Evolutionary conservation across 2,888 invertebrate genomes (phyloP), one percentile per base, ranked within the genome.

Genomic region (Oscheius myriophilus): DNA sequence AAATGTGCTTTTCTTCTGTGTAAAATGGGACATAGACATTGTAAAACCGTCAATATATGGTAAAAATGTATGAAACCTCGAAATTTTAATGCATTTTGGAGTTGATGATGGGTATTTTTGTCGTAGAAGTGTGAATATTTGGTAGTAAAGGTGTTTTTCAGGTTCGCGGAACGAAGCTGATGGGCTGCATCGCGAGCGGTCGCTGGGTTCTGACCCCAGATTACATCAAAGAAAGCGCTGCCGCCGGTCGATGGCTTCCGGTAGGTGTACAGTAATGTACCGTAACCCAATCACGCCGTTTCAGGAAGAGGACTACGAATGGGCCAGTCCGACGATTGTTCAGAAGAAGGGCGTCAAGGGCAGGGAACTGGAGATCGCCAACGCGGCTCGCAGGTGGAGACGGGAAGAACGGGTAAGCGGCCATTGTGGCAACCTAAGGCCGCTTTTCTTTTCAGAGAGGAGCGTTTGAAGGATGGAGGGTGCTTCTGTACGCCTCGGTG

Each of bases 101-200:
- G n/a, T n/a, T n/a, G n/a, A n/a, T n/a, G n/a, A n/a, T n/a, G n/a
- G n/a, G n/a, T n/a, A n/a, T n/a, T n/a, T n/a, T n/a, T n/a, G n/a
- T n/a, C n/a, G n/a, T n/a, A n/a, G n/a, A n/a, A n/a, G n/a, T n/a
- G n/a, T n/a, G n/a, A n/a, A n/a, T n/a, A n/a, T n/a, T n/a, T n/a
- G n/a, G n/a, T n/a, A n/a, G n/a, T n/a, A n/a, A n/a, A n/a, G n/a
- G n/a, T n/a, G n/a, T n/a, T n/a, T n/a, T 54, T 43, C 53, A 54
- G 51, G 51, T 66, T 6, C 3, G 66, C 21, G 66, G 66, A 21
- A 57, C 66, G 14, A 66, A 66, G 23, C 41, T 66, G 45, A 66
- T 66, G 66, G 66, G 66, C 4, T 66, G 55, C 45, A 57, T 66
- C 23, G 66, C 66, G 1, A 51, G 49, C 18, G 66, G 66, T 11